These are phyloP conservation scores for Hipposideros armiger DNA, from an alignment of 2,113 vertebrate species.

Conservation along the genomic window DNA sequence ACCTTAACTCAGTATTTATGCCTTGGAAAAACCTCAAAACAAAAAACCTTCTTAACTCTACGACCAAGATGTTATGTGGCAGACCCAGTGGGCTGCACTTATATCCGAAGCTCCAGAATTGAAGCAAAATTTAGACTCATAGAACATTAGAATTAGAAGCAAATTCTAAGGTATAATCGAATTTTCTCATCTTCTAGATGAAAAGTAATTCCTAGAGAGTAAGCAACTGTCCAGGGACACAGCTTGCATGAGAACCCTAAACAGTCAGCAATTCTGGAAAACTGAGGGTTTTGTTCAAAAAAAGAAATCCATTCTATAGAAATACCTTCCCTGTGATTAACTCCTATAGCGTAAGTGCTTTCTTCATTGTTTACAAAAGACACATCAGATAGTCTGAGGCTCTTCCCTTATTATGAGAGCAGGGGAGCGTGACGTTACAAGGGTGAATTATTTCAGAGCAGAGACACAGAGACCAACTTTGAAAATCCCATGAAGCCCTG, in stretches of 20 bases:
- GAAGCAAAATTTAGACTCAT: background rate
- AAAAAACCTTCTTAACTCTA: background rate
- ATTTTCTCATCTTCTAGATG: background rate
- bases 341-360: rapidly evolving
- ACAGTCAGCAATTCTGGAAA: background rate
- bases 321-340: background rate
- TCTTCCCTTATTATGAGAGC: background rate
- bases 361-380: background rate
- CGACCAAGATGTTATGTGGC: rapidly evolving
- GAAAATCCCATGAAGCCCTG: background rate
- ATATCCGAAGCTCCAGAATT: background rate
- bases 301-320: background rate
- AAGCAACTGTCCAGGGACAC: background rate
- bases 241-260: background rate
- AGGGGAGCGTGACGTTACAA: background rate
- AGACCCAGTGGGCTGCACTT: background rate
- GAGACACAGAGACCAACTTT: background rate
- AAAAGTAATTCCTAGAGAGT: background rate
- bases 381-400: too few species aligned
- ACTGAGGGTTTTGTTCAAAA: background rate
- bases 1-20: background rate
- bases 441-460: background rate
- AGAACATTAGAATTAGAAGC: background rate
- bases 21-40: background rate
- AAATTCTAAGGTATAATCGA: background rate